phyloP scores from a whole-genome alignment of 1,140 invertebrate genomes.

The Philopotamus ludificatus region DNA sequence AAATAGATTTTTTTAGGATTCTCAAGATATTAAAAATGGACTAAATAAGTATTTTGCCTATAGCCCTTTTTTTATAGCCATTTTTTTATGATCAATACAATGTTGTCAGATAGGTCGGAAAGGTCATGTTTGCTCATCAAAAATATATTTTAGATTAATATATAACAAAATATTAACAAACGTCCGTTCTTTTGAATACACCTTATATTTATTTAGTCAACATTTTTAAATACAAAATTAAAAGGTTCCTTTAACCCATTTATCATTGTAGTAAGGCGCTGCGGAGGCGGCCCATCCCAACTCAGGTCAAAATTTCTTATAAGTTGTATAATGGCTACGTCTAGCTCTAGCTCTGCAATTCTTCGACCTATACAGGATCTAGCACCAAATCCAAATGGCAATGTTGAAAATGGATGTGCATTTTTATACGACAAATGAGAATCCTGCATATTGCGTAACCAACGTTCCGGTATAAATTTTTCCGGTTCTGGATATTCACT shows the following conservation, averaged over 20 bases:
- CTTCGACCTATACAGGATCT: conserved; percentile 61
- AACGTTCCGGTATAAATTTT: conserved; percentile 61
- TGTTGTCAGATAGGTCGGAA: too few species aligned
- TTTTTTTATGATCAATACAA: too few species aligned
- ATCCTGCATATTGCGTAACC: conserved; percentile 52
- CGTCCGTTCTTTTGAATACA: too few species aligned
- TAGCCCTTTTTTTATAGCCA: too few species aligned
- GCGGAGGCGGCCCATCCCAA: conserved; percentile 51
- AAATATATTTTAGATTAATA: too few species aligned
- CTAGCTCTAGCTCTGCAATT: conserved; percentile 71
- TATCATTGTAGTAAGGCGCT: conserved; percentile 42
- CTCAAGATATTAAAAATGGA: too few species aligned
- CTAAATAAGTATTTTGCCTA: too few species aligned
- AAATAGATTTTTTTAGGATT: too few species aligned
- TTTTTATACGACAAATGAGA: conserved; percentile 49
- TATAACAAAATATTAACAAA: too few species aligned
- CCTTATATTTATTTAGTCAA: too few species aligned
- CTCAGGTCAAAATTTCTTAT: conserved; percentile 58
- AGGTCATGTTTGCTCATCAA: too few species aligned
- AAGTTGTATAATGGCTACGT: conserved; percentile 61
- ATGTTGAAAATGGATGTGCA: conserved; percentile 58
- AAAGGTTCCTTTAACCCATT: conserved; percentile 48
- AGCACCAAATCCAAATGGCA: conserved; percentile 64
- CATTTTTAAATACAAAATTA: conserved; percentile 49
- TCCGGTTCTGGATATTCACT: conserved; percentile 54